A percentile compares a stretch with the other conserved stretches of the same genome.
Evolutionary conservation across 1,140 invertebrate species (phyloP).

Genomic region (Drosophila subobscura): DNA sequence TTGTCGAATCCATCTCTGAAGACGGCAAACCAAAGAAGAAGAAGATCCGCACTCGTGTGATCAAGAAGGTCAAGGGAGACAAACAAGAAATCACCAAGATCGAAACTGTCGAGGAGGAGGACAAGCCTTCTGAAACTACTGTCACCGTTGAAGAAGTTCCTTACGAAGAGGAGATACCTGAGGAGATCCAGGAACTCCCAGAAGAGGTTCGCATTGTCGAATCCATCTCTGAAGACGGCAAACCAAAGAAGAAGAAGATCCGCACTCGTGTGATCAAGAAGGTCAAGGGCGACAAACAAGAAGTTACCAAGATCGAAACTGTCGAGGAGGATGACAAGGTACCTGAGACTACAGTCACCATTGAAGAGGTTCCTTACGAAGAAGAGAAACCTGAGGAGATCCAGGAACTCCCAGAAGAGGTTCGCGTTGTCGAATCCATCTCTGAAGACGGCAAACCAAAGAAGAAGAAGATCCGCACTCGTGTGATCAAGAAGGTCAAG

Average conservation of each 20-base stretch:
- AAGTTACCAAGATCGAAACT: conserved; percentile 11
- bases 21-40: conserved; percentile 15
- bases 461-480: conserved; percentile 16
- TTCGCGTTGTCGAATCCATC: conserved; percentile 5
- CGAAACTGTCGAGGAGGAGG: conserved; percentile 9
- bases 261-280: conserved; percentile 13
- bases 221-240: conserved; percentile 6
- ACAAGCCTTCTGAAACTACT: conserved; percentile 10
- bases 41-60: conserved; percentile 10
- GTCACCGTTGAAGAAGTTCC: conserved; percentile 7
- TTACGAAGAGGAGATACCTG: background rate
- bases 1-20: conserved; percentile 2
- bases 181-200: conserved; percentile 1
- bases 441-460: conserved; percentile 8
- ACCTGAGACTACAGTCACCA: conserved; percentile 1
- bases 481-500: conserved; percentile 13
- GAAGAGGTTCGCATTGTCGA: conserved; percentile 6
- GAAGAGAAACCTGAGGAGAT: background rate
- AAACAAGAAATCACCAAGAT: conserved; percentile 12
- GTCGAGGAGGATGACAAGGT: conserved; percentile 7
- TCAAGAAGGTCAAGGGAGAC: conserved; percentile 15
- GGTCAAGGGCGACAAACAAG: conserved; percentile 13
- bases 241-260: conserved; percentile 16
- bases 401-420: conserved; percentile 4
- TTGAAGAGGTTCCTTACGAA: background rate